Conservation (phyloP, 2,113 vertebrate species). For the Micronisus gabar region DNA sequence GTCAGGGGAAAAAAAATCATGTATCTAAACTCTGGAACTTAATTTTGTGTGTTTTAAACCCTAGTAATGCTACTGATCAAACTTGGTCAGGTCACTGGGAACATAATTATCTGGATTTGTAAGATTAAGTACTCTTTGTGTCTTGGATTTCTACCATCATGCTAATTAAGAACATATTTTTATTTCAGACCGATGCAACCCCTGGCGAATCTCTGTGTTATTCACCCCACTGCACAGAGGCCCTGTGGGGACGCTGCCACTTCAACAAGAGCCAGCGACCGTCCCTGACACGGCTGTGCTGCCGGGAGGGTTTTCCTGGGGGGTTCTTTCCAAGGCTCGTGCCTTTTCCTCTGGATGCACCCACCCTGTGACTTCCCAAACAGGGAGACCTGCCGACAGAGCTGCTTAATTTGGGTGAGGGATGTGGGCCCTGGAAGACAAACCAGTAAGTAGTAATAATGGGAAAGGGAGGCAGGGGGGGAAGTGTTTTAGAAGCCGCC, state of each 20-base stretch:
- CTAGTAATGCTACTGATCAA: neutral
- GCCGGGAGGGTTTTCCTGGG: rapidly evolving
- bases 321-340: rapidly evolving
- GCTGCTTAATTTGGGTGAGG: neutral
- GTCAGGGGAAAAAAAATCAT: neutral
- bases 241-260: neutral
- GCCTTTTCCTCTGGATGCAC: neutral
- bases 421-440: neutral
- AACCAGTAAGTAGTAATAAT: neutral
- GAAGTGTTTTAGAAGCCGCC: neutral
- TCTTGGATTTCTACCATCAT: neutral
- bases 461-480: neutral
- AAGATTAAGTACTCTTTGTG: neutral
- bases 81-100: neutral
- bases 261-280: rapidly evolving
- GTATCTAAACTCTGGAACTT: neutral
- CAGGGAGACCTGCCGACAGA: too few relatives aligned
- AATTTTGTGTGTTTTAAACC: neutral
- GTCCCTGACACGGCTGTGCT: neutral
- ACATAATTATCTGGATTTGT: neutral
- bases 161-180: neutral
- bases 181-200: neutral
- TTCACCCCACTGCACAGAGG: neutral
- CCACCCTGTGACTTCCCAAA: rapidly evolving
- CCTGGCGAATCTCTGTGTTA: neutral